These are phyloP conservation scores for Aquatica leii DNA, from an alignment of 2,888 invertebrate genomes.

Conservation along the genomic window DNA sequence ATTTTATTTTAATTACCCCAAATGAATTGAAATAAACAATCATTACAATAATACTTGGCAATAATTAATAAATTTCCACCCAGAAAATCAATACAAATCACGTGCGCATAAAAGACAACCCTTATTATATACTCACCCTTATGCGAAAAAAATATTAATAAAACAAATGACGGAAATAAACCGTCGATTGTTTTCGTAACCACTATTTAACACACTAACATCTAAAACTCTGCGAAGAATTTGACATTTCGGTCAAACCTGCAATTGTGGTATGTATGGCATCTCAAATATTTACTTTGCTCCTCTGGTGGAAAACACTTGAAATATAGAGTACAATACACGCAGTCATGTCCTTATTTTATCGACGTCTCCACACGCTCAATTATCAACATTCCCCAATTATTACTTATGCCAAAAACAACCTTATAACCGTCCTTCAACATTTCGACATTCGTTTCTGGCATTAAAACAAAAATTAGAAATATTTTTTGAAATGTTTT, in stretches of 20 bases:
- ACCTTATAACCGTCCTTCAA: no score
- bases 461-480: not conserved
- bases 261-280: conserved; percentile 71
- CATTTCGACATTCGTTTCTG: no score
- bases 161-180: conserved; percentile 27
- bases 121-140: conserved; percentile 42
- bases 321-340: conserved; percentile 47
- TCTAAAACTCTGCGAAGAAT: conserved; percentile 63
- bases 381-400: not conserved
- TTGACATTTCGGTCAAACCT: conserved; percentile 79
- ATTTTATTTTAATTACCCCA: no score
- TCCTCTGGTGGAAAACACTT: conserved; percentile 67
- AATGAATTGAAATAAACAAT: not conserved
- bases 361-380: not conserved
- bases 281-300: conserved; percentile 74
- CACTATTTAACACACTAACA: conserved; percentile 57
- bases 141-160: conserved; percentile 14
- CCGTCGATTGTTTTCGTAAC: conserved; percentile 46
- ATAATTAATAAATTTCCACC: conserved; percentile 45
- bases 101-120: conserved; percentile 44
- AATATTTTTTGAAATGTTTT: not conserved
- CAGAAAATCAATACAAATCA: conserved; percentile 56
- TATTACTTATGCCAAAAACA: no score
- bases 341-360: conserved; percentile 25
- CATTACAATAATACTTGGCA: not conserved